Evolutionary conservation across 2,113 vertebrate genomes (phyloP).

Genomic region (Halcyon senegalensis): DNA sequence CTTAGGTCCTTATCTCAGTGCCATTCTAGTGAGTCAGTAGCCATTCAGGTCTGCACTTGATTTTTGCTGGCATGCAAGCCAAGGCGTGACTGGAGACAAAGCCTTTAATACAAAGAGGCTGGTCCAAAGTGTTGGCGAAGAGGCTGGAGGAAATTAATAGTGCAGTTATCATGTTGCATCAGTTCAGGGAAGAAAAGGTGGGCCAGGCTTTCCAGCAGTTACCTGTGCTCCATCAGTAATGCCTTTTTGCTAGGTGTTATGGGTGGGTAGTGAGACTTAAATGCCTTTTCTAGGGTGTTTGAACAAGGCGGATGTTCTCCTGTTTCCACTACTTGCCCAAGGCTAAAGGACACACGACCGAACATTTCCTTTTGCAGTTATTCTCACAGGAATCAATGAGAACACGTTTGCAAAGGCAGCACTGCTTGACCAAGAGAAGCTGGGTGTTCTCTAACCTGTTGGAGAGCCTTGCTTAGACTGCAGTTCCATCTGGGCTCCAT

Average conservation of each 20-base stretch:
- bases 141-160: not conserved
- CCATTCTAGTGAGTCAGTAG: not conserved
- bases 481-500: conserved; percentile 86
- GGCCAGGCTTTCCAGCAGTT: not conserved
- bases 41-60: not conserved
- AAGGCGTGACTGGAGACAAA: not conserved
- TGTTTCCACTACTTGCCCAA: not conserved
- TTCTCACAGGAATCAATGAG: not conserved
- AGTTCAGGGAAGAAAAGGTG: not conserved
- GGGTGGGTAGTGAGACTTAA: not conserved
- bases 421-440: not conserved
- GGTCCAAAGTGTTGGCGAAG: not conserved
- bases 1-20: not conserved
- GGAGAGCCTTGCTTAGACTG: conserved; percentile 89
- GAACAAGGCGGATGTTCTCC: not conserved
- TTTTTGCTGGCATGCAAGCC: not conserved
- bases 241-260: not conserved
- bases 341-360: not conserved
- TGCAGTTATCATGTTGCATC: not conserved
- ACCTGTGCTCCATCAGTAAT: not conserved
- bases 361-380: not conserved
- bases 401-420: not conserved
- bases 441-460: conserved; percentile 80
- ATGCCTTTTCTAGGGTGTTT: not conserved
- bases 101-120: not conserved